Percentiles rank a stretch among this genome's conserved stretches.
Evolutionary conservation across 2,888 invertebrate genomes (phyloP).

Genomic region (Octonoba sinensis): DNA sequence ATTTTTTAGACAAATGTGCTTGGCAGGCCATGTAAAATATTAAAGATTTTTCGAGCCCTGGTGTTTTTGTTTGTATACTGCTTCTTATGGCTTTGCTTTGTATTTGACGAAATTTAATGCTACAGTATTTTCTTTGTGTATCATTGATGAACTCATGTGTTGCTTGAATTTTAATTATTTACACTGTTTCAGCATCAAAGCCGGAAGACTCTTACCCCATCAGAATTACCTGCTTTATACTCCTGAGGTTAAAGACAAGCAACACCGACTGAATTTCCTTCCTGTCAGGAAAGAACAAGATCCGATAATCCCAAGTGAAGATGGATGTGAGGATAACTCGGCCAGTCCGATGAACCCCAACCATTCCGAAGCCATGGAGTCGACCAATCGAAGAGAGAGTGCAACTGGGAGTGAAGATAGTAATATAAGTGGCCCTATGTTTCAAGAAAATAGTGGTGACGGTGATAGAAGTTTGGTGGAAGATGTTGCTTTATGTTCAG

Average conservation of each 20-base stretch:
- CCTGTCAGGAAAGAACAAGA: background rate
- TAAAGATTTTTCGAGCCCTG: no score
- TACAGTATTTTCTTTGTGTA: background rate
- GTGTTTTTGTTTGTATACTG: no score
- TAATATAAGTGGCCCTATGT: no score
- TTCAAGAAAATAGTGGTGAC: no score
- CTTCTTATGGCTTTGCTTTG: background rate
- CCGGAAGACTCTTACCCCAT: conserved; percentile 46
- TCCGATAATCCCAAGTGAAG: background rate
- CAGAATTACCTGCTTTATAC: conserved; percentile 42
- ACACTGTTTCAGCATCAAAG: conserved; percentile 48
- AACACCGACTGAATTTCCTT: conserved; percentile 36
- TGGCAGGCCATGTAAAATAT: no score
- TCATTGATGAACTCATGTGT: background rate
- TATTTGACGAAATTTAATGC: background rate
- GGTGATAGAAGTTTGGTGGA: no score
- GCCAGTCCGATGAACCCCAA: background rate
- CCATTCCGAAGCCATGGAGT: background rate
- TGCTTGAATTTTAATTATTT: background rate
- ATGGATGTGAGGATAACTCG: background rate
- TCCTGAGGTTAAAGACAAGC: conserved; percentile 41
- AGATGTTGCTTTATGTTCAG: no score
- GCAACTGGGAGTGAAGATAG: no score
- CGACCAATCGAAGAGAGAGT: no score
- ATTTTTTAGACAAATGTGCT: no score